Conservation (phyloP, 2,113 vertebrate species). For the Thunnus maccoyii region DNA sequence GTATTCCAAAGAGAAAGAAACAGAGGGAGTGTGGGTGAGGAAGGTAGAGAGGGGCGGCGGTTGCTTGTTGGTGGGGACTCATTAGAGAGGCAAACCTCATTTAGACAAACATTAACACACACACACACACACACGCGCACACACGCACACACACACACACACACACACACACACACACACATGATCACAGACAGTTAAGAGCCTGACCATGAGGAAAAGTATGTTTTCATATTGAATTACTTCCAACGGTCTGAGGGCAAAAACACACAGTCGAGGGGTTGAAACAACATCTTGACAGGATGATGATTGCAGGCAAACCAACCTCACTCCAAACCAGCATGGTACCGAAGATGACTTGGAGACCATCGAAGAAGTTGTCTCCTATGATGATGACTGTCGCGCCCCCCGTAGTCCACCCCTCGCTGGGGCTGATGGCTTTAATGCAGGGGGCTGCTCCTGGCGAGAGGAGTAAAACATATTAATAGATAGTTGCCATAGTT, state of each 20-base stretch:
- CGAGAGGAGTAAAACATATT: not conserved
- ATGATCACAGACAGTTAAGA: slow-evolving; percentile 64
- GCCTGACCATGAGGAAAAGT: slow-evolving; percentile 62
- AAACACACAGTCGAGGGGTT: slow-evolving; percentile 50
- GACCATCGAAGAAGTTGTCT: slow-evolving; percentile 88
- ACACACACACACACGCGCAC: slow-evolving; percentile 37
- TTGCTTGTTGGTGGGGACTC: slow-evolving; percentile 58
- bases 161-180: slow-evolving; percentile 29
- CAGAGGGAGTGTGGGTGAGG: slow-evolving; percentile 53
- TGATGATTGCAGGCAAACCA: slow-evolving; percentile 51
- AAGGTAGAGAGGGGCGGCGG: slow-evolving; percentile 44
- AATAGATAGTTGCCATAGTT: slow-evolving; percentile 8
- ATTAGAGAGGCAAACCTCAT: slow-evolving; percentile 70
- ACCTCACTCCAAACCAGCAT: slow-evolving; percentile 88
- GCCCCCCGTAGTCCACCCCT: slow-evolving; percentile 87
- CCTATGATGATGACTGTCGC: slow-evolving; percentile 88
- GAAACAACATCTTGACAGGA: slow-evolving; percentile 55
- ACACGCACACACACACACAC: slow-evolving; percentile 1
- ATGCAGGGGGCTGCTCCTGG: slow-evolving; percentile 84
- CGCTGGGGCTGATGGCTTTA: slow-evolving; percentile 87
- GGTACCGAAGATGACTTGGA: slow-evolving; percentile 87
- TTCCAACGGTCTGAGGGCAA: slow-evolving; percentile 55
- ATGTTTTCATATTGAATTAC: slow-evolving; percentile 74
- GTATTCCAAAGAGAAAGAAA: slow-evolving; percentile 57
- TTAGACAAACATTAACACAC: slow-evolving; percentile 67